A percentile compares a stretch with the other conserved stretches of the same genome.
These are phyloP conservation scores for Campoplex nolae DNA, from an alignment of 2,888 invertebrate genomes.

Conservation along the genomic window DNA sequence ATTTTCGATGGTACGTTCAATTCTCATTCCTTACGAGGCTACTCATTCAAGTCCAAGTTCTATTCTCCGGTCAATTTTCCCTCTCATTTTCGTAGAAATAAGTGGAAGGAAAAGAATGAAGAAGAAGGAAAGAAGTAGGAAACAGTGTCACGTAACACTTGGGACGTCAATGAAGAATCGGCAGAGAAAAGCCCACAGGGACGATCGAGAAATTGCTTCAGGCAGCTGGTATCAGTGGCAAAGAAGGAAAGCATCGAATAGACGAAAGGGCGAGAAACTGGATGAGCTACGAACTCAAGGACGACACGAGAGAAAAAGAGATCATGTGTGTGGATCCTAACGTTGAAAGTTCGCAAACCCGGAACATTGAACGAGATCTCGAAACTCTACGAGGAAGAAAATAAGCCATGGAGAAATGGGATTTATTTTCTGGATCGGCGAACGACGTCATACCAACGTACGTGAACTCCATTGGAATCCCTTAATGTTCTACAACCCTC, in stretches of 20 bases:
- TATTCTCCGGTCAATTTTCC: not conserved
- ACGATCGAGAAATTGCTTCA: constrained; percentile 37
- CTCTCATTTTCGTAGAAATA: not conserved
- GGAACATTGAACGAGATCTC: constrained; percentile 27
- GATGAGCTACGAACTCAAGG: constrained; percentile 1
- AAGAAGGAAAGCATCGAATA: constrained; percentile 6
- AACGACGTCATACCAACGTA: constrained; percentile 79
- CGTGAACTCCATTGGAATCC: constrained; percentile 78
- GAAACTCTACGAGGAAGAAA: constrained; percentile 22
- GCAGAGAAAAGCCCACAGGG: constrained; percentile 28
- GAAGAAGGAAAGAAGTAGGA: not conserved
- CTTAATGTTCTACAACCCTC: constrained; percentile 74
- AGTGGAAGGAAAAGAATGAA: too few species aligned
- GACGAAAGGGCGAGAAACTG: constrained; percentile 5
- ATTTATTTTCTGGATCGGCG: constrained; percentile 80
- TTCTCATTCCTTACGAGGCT: not conserved
- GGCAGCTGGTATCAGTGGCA: not conserved
- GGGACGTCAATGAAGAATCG: constrained; percentile 44
- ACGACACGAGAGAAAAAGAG: not conserved
- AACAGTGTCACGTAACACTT: constrained; percentile 11
- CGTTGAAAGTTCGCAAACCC: constrained; percentile 45
- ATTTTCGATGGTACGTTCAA: not conserved
- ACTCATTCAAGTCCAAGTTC: not conserved
- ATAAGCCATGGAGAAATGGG: constrained; percentile 54
- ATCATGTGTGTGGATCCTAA: constrained; percentile 24